Conservation (phyloP, 2,888 invertebrate genomes). For the Clivina fossor region DNA sequence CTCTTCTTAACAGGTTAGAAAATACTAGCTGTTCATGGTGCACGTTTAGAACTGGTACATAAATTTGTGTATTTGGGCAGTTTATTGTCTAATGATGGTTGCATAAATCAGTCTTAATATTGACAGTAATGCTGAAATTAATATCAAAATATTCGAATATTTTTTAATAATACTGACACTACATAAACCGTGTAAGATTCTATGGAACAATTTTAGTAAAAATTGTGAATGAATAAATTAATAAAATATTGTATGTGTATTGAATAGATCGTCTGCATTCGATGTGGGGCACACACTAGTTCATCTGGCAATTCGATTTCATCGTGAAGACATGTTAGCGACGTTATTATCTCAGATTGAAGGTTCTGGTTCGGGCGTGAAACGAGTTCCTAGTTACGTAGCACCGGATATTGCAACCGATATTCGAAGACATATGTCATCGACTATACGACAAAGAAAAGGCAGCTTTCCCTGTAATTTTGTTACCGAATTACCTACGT, state of each 20-base stretch:
- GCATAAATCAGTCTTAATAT: too few species aligned
- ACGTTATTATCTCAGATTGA: slow-evolving; percentile 84
- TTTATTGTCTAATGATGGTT: too few species aligned
- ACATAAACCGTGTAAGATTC: too few species aligned
- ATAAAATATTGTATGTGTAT: too few species aligned
- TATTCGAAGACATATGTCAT: slow-evolving; percentile 84
- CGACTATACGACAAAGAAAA: slow-evolving; percentile 80
- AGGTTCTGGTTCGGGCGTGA: slow-evolving; percentile 83
- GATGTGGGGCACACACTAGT: slow-evolving; percentile 93
- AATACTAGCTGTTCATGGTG: too few species aligned
- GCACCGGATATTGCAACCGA: slow-evolving; percentile 91
- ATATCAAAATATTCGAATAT: too few species aligned
- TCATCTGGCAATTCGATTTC: slow-evolving; percentile 91
- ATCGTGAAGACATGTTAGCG: slow-evolving; percentile 90
- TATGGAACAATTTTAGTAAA: too few species aligned
- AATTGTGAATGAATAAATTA: too few species aligned
- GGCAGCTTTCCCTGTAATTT: slow-evolving; percentile 86
- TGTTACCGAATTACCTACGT: slow-evolving; percentile 88
- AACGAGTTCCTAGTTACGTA: slow-evolving; percentile 92
- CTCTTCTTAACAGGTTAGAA: slow-evolving; percentile 64
- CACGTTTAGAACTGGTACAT: too few species aligned
- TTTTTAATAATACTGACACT: too few species aligned
- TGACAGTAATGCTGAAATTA: too few species aligned
- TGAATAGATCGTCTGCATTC: slow-evolving; percentile 84
- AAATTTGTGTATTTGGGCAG: too few species aligned